phyloP scores from a whole-genome alignment of 2,888 invertebrate genomes.

The Scaptomyza reducta region DNA sequence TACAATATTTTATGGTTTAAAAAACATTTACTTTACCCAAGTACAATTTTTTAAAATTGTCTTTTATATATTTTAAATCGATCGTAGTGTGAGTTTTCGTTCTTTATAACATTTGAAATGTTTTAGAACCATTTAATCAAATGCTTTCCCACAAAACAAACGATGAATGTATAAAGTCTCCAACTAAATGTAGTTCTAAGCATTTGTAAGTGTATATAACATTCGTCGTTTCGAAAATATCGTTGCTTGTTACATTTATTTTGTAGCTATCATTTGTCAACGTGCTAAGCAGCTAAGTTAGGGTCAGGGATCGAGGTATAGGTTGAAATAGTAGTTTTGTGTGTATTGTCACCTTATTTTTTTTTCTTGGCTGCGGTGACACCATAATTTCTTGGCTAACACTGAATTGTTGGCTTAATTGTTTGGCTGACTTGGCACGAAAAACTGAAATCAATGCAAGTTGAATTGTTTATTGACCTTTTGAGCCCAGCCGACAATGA shows the following conservation, averaged over 20 bases:
- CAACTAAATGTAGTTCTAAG: too few relatives aligned
- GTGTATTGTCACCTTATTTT: conserved; percentile 22
- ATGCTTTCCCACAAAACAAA: too few relatives aligned
- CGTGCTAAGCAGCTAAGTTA: conserved; percentile 58
- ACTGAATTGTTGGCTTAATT: conserved; percentile 74
- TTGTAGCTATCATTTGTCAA: conserved; percentile 70
- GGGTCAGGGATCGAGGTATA: background rate
- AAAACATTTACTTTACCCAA: too few relatives aligned
- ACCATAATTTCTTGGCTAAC: conserved; percentile 76
- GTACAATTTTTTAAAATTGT: too few relatives aligned
- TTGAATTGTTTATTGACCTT: conserved; percentile 70
- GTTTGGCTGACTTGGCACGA: conserved; percentile 53
- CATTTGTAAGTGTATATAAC: background rate
- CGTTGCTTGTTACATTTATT: background rate
- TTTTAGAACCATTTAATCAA: too few relatives aligned
- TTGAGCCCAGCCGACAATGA: conserved; percentile 64
- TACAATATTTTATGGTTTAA: too few relatives aligned
- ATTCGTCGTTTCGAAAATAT: background rate
- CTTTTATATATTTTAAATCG: too few relatives aligned
- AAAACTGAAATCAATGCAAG: conserved; percentile 70
- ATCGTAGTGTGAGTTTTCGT: too few relatives aligned
- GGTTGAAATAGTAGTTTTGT: conserved; percentile 11
- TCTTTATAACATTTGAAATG: too few relatives aligned
- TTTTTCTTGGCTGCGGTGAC: conserved; percentile 65
- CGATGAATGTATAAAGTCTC: too few relatives aligned